phyloP scores from a whole-genome alignment of 2,113 vertebrate genomes.

The Mus pahari region DNA sequence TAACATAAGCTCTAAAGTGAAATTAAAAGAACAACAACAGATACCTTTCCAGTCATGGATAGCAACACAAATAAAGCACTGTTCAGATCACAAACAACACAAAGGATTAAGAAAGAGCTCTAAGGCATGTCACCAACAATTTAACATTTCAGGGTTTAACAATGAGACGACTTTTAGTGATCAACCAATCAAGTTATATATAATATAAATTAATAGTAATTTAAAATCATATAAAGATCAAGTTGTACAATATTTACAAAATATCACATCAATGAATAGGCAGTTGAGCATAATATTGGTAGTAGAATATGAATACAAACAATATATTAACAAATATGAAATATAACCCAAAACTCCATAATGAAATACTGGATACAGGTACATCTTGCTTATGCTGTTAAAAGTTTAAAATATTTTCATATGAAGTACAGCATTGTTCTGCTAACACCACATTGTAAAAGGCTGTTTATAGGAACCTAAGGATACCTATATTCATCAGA shows the following conservation, averaged over 20 bases:
- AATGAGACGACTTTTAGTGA: conserved; percentile 65
- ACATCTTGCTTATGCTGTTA: conserved; percentile 58
- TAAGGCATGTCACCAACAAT: conserved; percentile 38
- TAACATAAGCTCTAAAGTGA: conserved; percentile 55
- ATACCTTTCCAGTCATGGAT: conserved; percentile 38
- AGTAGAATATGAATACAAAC: conserved; percentile 70
- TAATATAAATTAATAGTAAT: conserved; percentile 77
- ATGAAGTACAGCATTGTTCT: conserved; percentile 52
- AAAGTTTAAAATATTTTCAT: conserved; percentile 62
- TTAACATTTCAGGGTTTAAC: conserved; percentile 61
- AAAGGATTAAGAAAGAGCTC: conserved; percentile 39
- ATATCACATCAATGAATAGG: conserved; percentile 65
- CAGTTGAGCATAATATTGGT: conserved; percentile 64
- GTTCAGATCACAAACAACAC: conserved; percentile 52
- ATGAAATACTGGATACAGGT: conserved; percentile 57
- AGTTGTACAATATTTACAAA: conserved; percentile 81
- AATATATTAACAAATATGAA: conserved; percentile 65
- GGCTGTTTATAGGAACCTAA: conserved; percentile 38
- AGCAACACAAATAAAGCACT: conserved; percentile 61
- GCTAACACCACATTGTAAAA: conserved; percentile 25
- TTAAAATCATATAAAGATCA: conserved; percentile 75
- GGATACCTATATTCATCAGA: not conserved
- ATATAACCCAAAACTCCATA: conserved; percentile 52
- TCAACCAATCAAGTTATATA: conserved; percentile 68
- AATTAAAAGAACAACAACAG: conserved; percentile 52